phyloP scores from a whole-genome alignment of 2,888 invertebrate species.

The Yponomeuta malinellus region DNA sequence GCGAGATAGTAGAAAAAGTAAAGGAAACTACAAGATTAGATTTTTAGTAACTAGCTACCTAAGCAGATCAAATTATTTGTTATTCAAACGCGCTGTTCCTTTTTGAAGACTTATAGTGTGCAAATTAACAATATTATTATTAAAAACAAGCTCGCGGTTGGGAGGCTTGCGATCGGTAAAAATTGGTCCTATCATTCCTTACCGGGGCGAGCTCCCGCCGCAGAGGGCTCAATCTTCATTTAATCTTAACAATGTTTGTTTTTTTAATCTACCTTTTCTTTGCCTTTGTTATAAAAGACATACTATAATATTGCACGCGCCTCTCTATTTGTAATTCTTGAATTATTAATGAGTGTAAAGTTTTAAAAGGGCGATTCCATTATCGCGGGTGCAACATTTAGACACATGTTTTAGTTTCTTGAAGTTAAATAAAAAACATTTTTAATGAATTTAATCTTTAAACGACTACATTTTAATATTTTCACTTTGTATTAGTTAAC shows the following conservation, averaged over 20 bases:
- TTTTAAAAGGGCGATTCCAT: too few species aligned
- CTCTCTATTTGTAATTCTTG: not conserved
- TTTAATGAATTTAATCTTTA: too few species aligned
- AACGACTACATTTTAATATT: too few species aligned
- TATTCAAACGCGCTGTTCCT: constrained; percentile 17
- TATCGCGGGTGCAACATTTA: too few species aligned
- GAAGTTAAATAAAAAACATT: too few species aligned
- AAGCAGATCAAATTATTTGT: not conserved
- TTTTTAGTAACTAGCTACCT: not conserved
- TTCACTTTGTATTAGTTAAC: too few species aligned
- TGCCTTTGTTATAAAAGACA: constrained; percentile 11
- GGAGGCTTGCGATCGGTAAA: constrained; percentile 72
- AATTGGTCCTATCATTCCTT: constrained; percentile 80
- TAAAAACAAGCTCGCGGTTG: constrained; percentile 27
- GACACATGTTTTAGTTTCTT: too few species aligned
- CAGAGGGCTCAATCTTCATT: not conserved
- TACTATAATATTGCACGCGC: constrained; percentile 3
- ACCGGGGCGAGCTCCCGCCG: constrained; percentile 57
- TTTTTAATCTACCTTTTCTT: constrained; percentile 8
- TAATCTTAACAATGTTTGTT: constrained; percentile 28
- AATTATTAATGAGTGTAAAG: constrained; percentile 2
- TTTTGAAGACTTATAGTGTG: constrained; percentile 45
- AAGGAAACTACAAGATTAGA: too few species aligned
- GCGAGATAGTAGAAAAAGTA: too few species aligned
- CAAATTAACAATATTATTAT: constrained; percentile 37